Percentiles rank a stretch among this genome's conserved stretches.
Evolutionary conservation across 1,140 invertebrate genomes (phyloP).

Genomic region (Tribolium madens): DNA sequence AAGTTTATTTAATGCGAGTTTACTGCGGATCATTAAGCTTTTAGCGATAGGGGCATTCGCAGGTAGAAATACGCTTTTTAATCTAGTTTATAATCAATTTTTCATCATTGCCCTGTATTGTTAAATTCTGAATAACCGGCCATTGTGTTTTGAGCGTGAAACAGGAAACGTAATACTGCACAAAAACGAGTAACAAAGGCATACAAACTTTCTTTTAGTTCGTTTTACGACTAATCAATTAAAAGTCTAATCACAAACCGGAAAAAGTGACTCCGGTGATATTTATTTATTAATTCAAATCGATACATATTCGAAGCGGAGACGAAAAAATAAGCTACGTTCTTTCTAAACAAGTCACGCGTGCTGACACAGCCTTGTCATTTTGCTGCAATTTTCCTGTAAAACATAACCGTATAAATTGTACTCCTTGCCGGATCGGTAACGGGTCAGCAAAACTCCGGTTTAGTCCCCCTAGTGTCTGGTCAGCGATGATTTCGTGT

Average conservation of each 20-base stretch:
- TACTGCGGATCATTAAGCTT: not conserved
- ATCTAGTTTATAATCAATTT: slow-evolving; percentile 26
- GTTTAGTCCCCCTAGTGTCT: slow-evolving; percentile 36
- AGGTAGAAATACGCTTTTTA: slow-evolving; percentile 20
- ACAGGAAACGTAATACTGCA: slow-evolving; percentile 3
- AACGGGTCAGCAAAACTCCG: slow-evolving; percentile 40
- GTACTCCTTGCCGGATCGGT: slow-evolving; percentile 34
- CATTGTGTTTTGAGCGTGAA: not conserved
- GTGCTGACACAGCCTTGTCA: slow-evolving; percentile 46
- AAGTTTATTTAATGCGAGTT: not conserved
- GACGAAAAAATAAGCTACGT: not conserved
- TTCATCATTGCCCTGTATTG: slow-evolving; percentile 11
- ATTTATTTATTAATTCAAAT: not conserved
- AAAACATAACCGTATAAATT: slow-evolving; percentile 49
- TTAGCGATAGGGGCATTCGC: not conserved
- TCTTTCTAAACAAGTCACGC: slow-evolving; percentile 45
- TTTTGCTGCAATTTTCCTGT: slow-evolving; percentile 47
- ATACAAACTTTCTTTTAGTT: not conserved
- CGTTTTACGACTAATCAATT: not conserved
- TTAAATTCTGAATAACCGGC: slow-evolving; percentile 3
- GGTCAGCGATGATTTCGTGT: slow-evolving; percentile 32
- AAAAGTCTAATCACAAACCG: not conserved
- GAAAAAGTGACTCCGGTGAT: not conserved
- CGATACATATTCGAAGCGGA: not conserved
- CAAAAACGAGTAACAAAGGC: not conserved